phyloP scores from a whole-genome alignment of 2,113 vertebrate species.

The Plecturocebus donacophilus region DNA sequence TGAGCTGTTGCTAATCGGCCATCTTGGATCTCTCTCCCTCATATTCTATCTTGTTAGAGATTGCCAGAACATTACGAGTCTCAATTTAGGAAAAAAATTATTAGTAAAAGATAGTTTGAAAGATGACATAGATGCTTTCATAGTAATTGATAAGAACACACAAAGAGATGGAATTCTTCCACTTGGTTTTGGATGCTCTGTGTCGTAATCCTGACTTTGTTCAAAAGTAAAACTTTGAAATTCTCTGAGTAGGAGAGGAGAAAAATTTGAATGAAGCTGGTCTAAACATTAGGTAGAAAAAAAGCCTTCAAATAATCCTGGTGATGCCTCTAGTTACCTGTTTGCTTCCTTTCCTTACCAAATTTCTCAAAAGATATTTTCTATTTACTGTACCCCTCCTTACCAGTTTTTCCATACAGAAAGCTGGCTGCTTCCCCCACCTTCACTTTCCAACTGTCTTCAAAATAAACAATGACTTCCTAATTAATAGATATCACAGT shows the following conservation, averaged over 20 bases:
- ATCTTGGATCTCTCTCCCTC: too few relatives aligned
- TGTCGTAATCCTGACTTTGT: slow-evolving; percentile 15
- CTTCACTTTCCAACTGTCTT: slow-evolving; percentile 13
- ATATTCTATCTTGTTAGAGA: slow-evolving; percentile 81
- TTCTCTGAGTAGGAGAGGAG: not conserved
- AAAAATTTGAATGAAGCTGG: not conserved
- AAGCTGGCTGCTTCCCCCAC: not conserved
- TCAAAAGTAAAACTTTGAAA: slow-evolving; percentile 17
- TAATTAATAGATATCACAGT: not conserved
- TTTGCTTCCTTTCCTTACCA: not conserved
- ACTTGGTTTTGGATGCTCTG: slow-evolving; percentile 61
- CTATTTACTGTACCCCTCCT: not conserved
- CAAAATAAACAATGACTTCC: slow-evolving; percentile 31
- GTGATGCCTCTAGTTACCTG: not conserved
- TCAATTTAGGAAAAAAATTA: slow-evolving; percentile 72
- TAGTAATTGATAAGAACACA: slow-evolving; percentile 75
- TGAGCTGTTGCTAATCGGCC: too few relatives aligned
- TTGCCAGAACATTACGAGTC: slow-evolving; percentile 79
- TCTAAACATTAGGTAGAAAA: not conserved
- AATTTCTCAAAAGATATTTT: not conserved
- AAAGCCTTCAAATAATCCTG: not conserved
- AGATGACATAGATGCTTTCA: slow-evolving; percentile 73
- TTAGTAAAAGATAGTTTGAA: slow-evolving; percentile 70
- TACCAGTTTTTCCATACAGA: not conserved
- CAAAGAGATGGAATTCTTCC: slow-evolving; percentile 69